These are phyloP conservation scores for Formica exsecta DNA, from an alignment of 1,140 invertebrate genomes.

Conservation along the genomic window DNA sequence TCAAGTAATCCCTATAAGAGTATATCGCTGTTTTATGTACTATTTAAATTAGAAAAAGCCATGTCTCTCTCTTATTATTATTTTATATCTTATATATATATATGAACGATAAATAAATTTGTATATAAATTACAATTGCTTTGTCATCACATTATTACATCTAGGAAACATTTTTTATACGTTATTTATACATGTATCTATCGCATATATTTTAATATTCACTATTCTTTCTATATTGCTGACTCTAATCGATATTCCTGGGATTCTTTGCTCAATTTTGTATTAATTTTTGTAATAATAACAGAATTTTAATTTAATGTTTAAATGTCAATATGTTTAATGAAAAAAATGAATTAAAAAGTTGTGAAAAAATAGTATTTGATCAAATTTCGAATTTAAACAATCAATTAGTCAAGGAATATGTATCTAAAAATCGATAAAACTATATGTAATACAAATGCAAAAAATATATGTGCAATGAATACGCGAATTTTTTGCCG, in stretches of 20 bases:
- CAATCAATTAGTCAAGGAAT: not conserved
- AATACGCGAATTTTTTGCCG: not conserved
- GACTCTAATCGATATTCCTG: not conserved
- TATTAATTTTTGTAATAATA: not conserved
- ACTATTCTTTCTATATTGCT: not conserved
- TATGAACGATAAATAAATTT: no score
- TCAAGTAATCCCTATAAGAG: not conserved
- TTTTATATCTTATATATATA: no score
- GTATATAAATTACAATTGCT: no score
- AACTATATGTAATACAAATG: not conserved
- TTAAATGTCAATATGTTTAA: not conserved
- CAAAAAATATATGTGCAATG: not conserved
- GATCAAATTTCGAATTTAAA: not conserved
- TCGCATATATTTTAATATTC: slow-evolving; percentile 5
- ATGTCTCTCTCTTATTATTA: no score
- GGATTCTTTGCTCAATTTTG: not conserved
- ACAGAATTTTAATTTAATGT: not conserved
- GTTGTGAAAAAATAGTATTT: not conserved
- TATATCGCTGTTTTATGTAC: no score
- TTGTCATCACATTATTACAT: not conserved
- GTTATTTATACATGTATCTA: not conserved
- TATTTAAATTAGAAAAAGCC: no score
- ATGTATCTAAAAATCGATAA: not conserved
- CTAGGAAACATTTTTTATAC: not conserved
- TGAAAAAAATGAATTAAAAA: not conserved